A percentile compares a stretch with the other conserved stretches of the same genome.
Conservation (phyloP, 37 sponge, comb jelly and placozoan species). For the Hexactinellida sp. region DNA sequence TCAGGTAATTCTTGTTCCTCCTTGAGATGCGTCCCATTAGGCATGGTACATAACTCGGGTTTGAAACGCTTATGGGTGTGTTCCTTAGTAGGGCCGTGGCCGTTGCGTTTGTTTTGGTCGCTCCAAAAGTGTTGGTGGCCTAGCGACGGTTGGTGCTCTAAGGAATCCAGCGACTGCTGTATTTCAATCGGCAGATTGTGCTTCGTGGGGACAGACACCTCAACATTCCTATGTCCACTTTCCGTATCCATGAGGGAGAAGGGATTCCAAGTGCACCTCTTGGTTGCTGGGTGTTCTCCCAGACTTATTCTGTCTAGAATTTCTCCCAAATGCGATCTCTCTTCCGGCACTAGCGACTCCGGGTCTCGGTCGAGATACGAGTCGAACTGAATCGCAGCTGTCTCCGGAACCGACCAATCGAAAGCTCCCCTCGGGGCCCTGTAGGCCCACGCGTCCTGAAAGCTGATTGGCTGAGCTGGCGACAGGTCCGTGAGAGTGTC, state of each 20-base stretch:
- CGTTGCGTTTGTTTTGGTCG: background rate
- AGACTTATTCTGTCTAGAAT: background rate
- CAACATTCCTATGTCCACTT: background rate
- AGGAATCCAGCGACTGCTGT: background rate
- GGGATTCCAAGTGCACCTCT: background rate
- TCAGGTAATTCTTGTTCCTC: background rate
- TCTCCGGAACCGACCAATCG: background rate
- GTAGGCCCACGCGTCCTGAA: constrained; percentile 2
- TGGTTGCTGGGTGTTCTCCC: background rate
- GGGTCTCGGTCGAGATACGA: background rate
- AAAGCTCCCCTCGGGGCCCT: background rate
- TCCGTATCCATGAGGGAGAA: background rate
- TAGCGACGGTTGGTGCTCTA: background rate
- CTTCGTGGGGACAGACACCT: background rate
- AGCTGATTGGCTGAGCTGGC: background rate
- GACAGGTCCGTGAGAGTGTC: background rate
- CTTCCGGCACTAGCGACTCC: background rate
- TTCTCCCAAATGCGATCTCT: background rate
- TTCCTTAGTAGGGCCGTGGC: background rate
- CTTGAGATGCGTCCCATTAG: background rate
- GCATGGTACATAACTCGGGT: background rate
- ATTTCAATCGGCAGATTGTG: background rate
- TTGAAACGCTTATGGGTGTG: background rate
- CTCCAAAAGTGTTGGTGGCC: background rate
- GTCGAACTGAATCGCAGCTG: background rate